These are phyloP conservation scores for Drosophila mimetica DNA, from an alignment of 2,888 invertebrate genomes.

Conservation along the genomic window DNA sequence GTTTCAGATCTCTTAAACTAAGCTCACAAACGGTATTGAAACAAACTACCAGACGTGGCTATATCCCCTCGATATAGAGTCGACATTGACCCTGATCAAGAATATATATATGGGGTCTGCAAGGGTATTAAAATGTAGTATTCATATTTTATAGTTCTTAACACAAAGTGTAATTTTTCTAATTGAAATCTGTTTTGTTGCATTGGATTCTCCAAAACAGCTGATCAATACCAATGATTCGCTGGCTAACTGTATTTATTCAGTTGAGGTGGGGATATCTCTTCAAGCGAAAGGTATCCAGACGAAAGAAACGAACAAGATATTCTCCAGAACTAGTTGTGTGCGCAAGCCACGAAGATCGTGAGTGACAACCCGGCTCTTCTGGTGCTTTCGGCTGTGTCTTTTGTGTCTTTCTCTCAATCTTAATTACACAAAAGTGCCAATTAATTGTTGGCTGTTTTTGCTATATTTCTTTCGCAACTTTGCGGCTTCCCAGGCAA, in stretches of 20 bases:
- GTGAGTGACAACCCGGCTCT: conserved; percentile 24
- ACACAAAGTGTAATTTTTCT: too few relatives aligned
- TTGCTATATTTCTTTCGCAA: conserved; percentile 32
- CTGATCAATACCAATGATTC: conserved; percentile 16
- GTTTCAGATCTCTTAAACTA: too few relatives aligned
- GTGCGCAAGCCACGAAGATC: conserved; percentile 25
- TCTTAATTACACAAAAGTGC: conserved; percentile 74
- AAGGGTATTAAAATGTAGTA: too few relatives aligned
- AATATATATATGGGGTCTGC: too few relatives aligned
- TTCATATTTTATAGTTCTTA: too few relatives aligned
- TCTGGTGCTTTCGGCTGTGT: conserved; percentile 29
- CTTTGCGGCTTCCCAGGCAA: conserved; percentile 27
- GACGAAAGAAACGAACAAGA: conserved; percentile 1
- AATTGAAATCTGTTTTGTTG: neutral
- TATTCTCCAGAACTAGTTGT: conserved; percentile 22
- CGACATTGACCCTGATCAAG: too few relatives aligned
- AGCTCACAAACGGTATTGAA: too few relatives aligned
- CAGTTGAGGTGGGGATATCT: conserved; percentile 5
- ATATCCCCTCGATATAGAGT: too few relatives aligned
- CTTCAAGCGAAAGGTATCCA: neutral
- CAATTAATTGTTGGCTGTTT: conserved; percentile 65
- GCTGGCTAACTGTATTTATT: conserved; percentile 16
- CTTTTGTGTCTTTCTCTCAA: conserved; percentile 63
- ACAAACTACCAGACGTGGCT: too few relatives aligned
- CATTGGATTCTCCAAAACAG: conserved; percentile 11